Evolutionary conservation across 2,888 invertebrate genomes (phyloP), one percentile per base, ranked within the genome.

Genomic region (Parnassius orleans): DNA sequence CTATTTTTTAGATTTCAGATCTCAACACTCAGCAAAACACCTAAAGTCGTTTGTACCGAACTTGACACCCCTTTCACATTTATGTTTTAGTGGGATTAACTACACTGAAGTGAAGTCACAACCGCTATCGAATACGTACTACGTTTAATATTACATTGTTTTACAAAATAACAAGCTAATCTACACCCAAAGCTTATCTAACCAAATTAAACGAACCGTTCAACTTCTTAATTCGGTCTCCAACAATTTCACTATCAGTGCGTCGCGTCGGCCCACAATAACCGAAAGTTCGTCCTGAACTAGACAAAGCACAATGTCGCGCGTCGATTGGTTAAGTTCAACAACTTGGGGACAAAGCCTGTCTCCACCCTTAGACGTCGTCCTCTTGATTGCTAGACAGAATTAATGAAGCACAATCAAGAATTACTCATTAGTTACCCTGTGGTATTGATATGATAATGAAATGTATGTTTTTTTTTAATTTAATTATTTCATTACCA

Each of bases 151-250:
- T 33, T 33, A 33, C 33, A 33, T 33, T 33, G 33, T 33, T 33
- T 33, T 7, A 33, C 33, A 5, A 33, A 33, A 33, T 33, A 33
- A 33, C 33, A 48, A 48, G 14, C 15, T 48, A 48, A 55, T 46
- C 54, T 44, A 9, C 9, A 43, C 10, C 43, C 42, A 5, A 12
- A 55, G 53, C 46, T 60, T 43, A 56, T 56, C 56, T 44, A 24
- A n/a, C 57, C 61, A 43, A 61, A 61, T 61, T 61, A 57, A 61
- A 52, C 56, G 33, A 46, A 53, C 47, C 24, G 14, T 10, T 48
- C 46, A 61, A 61, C 33, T 57, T 51, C 15, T n/a, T 41, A 50
- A 24, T 19, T 53, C n/a, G 14, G 53, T 42, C 46, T 33, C n/a
- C 12, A 42, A 47, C 47, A 60, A 54, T 54, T 53, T 24, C 48